A percentile compares a stretch with the other conserved stretches of the same genome.
These are phyloP conservation scores for Galaxias olidus DNA, from an alignment of 2,797 vertebrate genomes.

Conservation along the genomic window DNA sequence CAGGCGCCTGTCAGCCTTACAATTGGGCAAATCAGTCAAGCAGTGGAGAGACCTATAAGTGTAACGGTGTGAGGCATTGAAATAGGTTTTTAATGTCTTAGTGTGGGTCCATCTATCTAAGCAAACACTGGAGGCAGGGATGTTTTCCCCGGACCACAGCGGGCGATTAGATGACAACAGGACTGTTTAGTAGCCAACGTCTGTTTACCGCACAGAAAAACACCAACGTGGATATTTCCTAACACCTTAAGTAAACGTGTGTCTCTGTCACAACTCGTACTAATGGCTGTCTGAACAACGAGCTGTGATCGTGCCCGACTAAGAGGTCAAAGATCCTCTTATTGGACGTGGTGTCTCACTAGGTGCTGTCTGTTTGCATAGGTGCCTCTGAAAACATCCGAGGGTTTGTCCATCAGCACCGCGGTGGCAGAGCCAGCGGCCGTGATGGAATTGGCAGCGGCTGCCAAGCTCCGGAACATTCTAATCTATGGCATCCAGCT, in stretches of 20 bases:
- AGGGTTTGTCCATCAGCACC: constrained; percentile 56
- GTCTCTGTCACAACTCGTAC: constrained; percentile 35
- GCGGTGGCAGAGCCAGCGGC: constrained; percentile 58
- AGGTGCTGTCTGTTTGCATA: constrained; percentile 62
- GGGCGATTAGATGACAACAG: constrained; percentile 39
- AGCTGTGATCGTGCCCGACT: constrained; percentile 30
- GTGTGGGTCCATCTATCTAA: constrained; percentile 36
- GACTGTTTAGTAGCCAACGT: constrained; percentile 26
- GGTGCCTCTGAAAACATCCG: constrained; percentile 75
- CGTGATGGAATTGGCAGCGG: constrained; percentile 75
- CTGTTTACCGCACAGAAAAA: constrained; percentile 33
- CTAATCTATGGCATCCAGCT: constrained; percentile 85
- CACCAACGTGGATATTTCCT: constrained; percentile 17
- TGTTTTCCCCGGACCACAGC: constrained; percentile 40
- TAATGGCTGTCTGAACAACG: constrained; percentile 45
- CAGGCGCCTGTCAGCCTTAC: constrained; percentile 28
- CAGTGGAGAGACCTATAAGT: constrained; percentile 31
- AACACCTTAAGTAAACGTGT: constrained; percentile 43
- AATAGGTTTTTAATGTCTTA: constrained; percentile 37
- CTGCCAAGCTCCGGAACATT: constrained; percentile 78
- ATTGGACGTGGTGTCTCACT: constrained; percentile 29
- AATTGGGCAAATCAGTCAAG: constrained; percentile 29
- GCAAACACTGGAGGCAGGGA: constrained; percentile 34
- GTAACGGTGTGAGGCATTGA: constrained; percentile 36
- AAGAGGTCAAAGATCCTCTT: constrained; percentile 14